phyloP scores from a whole-genome alignment of 2,113 vertebrate genomes.

The Sula dactylatra region DNA sequence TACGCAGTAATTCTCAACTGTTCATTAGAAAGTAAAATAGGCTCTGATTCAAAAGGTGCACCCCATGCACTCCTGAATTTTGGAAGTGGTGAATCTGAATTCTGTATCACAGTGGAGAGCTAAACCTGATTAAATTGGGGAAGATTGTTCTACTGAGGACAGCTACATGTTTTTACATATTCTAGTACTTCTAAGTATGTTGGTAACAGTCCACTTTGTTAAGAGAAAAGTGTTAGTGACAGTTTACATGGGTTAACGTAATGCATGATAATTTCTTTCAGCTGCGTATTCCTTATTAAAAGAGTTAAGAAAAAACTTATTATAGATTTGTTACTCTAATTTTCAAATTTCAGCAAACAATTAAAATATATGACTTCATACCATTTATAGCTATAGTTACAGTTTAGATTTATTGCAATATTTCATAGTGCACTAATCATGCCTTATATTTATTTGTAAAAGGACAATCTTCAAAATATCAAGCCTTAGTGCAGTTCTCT shows the following conservation, averaged over 20 bases:
- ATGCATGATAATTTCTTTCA: not conserved
- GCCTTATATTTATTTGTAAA: not conserved
- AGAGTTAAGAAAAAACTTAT: not conserved
- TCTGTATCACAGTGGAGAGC: not conserved
- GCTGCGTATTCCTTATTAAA: not conserved
- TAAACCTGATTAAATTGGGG: not conserved
- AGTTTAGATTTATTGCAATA: not conserved
- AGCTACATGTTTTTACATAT: not conserved
- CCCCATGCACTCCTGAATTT: not conserved
- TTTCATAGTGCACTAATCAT: not conserved
- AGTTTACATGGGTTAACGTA: not conserved
- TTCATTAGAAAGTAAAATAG: not conserved
- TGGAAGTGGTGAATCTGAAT: not conserved
- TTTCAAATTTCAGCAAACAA: not conserved
- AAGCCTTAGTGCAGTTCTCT: not conserved
- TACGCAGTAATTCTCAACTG: not conserved
- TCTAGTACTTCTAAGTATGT: not conserved
- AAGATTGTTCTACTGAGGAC: not conserved
- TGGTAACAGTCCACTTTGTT: not conserved
- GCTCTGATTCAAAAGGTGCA: not conserved
- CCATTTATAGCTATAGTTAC: not conserved
- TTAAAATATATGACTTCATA: not conserved
- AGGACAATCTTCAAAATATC: not conserved
- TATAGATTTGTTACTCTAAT: not conserved
- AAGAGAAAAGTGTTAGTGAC: not conserved